A percentile compares a stretch with the other conserved stretches of the same genome.
phyloP scores from a whole-genome alignment of 2,888 invertebrate species.

The Philonicus albiceps region DNA sequence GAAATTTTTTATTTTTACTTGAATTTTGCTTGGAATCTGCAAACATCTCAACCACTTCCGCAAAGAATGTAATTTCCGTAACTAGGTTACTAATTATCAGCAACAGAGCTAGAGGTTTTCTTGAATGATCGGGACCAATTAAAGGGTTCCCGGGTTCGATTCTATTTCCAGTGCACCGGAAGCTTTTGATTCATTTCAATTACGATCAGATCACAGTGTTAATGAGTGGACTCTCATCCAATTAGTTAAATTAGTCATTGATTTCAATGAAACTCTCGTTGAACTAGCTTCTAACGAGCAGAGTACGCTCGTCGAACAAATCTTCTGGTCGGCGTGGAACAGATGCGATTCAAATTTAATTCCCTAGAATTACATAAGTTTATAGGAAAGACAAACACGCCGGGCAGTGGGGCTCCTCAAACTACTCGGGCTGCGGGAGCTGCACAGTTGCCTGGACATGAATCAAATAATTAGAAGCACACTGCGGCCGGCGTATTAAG shows the following conservation, averaged over 20 bases:
- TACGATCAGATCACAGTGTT: conserved; percentile 42
- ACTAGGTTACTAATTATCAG: neutral
- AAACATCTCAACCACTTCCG: neutral
- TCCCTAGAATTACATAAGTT: conserved; percentile 28
- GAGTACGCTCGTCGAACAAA: neutral
- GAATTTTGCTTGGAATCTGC: neutral
- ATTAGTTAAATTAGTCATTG: conserved; percentile 43
- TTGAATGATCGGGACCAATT: neutral
- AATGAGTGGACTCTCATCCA: conserved; percentile 38
- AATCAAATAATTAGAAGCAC: conserved; percentile 35
- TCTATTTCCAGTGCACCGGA: conserved; percentile 24
- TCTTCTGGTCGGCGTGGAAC: conserved; percentile 1
- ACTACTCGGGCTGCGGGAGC: neutral
- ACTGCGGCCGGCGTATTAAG: neutral
- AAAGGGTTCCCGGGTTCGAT: neutral
- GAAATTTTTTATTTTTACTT: neutral
- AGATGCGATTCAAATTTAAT: conserved; percentile 39
- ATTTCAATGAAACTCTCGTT: conserved; percentile 42
- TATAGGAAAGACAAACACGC: conserved; percentile 31
- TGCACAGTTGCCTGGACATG: conserved; percentile 17
- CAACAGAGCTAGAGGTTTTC: neutral
- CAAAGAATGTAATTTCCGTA: neutral
- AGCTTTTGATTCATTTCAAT: conserved; percentile 40
- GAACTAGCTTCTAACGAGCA: conserved; percentile 17
- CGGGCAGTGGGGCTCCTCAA: neutral